Evolutionary conservation across 2,113 vertebrate genomes (phyloP).

Genomic region (Oreotrochilus melanogaster): DNA sequence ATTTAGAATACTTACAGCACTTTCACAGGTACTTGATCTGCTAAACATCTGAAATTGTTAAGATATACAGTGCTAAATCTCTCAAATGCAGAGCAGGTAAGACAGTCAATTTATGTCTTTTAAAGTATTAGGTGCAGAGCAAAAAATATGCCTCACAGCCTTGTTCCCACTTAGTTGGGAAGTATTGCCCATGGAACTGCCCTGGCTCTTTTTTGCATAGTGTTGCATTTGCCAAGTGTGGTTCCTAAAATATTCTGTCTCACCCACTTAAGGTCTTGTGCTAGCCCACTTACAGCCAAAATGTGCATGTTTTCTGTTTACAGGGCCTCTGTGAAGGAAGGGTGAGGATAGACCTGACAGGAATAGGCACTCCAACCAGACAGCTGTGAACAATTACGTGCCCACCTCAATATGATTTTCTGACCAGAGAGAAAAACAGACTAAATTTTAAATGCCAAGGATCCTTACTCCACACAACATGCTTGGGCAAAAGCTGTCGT

Average conservation of each 20-base stretch:
- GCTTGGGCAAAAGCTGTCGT: not conserved
- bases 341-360: slow-evolving; percentile 46
- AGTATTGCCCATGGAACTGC: slow-evolving; percentile 25
- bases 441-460: slow-evolving; percentile 11
- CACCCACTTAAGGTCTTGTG: not conserved
- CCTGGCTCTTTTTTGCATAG: not conserved
- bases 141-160: not conserved
- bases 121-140: slow-evolving; percentile 6
- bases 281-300: not conserved
- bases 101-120: not conserved
- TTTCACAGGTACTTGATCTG: slow-evolving; percentile 10
- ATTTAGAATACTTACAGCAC: slow-evolving; percentile 16
- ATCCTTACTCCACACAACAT: not conserved
- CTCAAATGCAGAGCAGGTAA: not conserved
- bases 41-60: slow-evolving; percentile 36
- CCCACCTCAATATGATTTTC: slow-evolving; percentile 33
- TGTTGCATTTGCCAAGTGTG: not conserved
- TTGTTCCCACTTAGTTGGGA: not conserved
- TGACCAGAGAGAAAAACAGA: slow-evolving; percentile 30
- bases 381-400: slow-evolving; percentile 45
- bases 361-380: slow-evolving; percentile 33
- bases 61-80: not conserved
- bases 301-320: slow-evolving; percentile 40
- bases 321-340: slow-evolving; percentile 28
- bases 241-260: slow-evolving; percentile 58